These are phyloP conservation scores for Calonectris borealis DNA, from an alignment of 2,113 vertebrate species.

Conservation along the genomic window DNA sequence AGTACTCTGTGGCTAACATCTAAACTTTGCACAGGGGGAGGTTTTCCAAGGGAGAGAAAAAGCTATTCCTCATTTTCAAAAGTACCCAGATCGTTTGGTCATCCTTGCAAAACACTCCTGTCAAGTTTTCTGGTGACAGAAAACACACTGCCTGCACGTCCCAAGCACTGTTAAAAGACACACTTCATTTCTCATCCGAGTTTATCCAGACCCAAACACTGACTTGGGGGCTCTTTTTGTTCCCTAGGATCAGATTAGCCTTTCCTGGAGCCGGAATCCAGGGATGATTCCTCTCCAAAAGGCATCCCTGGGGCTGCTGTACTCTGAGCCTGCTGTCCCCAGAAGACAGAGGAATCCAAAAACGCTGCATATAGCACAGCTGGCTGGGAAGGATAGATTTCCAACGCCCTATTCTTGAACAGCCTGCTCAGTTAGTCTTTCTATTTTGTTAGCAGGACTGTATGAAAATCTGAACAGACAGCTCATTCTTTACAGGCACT, in stretches of 20 bases:
- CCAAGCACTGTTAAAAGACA: neutral
- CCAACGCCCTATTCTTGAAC: neutral
- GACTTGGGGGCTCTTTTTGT: fast-evolving
- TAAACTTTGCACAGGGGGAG: neutral
- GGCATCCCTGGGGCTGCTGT: neutral
- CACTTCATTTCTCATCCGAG: neutral
- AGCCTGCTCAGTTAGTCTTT: neutral
- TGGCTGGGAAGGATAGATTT: neutral
- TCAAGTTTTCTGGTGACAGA: neutral
- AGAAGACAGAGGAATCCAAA: neutral
- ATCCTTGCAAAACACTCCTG: neutral
- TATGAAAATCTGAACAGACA: neutral
- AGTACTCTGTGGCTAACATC: neutral
- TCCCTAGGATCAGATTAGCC: neutral
- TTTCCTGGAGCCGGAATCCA: neutral
- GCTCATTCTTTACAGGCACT: neutral
- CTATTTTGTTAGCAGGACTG: neutral
- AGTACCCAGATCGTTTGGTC: neutral
- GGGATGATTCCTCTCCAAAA: neutral
- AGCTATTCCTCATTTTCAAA: neutral
- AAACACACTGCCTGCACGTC: fast-evolving
- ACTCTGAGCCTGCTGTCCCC: neutral
- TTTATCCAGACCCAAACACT: neutral
- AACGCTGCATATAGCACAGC: neutral
- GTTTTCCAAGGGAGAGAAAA: neutral